A percentile compares a stretch with the other conserved stretches of the same genome.
phyloP scores from a whole-genome alignment of 2,888 invertebrate species.

The Ophonus ardosiacus region DNA sequence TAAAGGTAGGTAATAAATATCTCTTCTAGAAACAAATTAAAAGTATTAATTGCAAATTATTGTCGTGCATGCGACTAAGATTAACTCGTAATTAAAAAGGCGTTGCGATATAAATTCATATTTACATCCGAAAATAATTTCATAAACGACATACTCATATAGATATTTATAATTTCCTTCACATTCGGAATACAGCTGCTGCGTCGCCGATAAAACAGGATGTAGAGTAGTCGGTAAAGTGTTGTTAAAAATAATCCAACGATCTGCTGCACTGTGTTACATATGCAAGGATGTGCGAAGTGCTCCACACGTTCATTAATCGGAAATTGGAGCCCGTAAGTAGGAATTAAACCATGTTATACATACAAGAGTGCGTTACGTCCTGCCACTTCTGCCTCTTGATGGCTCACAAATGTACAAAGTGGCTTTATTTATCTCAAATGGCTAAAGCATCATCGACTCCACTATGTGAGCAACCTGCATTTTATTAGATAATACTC shows the following conservation, averaged over 20 bases:
- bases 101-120: conserved; percentile 17
- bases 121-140: conserved; percentile 53
- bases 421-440: neutral
- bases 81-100: conserved; percentile 21
- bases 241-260: conserved; percentile 59
- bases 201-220: conserved; percentile 42
- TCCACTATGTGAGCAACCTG: no score
- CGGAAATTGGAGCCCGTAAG: conserved; percentile 47
- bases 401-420: neutral
- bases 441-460: neutral
- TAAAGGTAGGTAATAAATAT: neutral
- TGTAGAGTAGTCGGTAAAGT: conserved; percentile 51
- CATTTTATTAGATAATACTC: no score
- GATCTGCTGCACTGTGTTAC: conserved; percentile 43
- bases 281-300: conserved; percentile 14
- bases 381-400: neutral
- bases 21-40: neutral
- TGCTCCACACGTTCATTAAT: conserved; percentile 34
- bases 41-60: conserved; percentile 28
- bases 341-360: conserved; percentile 37
- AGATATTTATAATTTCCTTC: conserved; percentile 55
- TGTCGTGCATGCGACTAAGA: neutral
- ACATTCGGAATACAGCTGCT: conserved; percentile 45
- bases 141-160: neutral
- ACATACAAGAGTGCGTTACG: conserved; percentile 5